Base-by-base conservation (phyloP, 2,113 vertebrate genomes). In the Istiophorus platypterus region DNA sequence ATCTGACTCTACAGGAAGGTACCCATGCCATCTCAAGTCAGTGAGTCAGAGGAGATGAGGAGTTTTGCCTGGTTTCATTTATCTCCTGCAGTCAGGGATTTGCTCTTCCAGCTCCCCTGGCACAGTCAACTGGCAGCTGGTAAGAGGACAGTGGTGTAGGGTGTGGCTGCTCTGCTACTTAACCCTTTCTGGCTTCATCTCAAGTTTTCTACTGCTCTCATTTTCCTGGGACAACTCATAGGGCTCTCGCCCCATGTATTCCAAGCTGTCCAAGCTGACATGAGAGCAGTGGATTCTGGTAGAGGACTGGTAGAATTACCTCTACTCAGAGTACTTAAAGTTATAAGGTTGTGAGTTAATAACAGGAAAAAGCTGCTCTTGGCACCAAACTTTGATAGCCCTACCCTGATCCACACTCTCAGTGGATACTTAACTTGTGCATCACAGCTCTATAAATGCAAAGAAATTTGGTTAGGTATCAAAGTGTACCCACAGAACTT, bases 151-250 rank as follows among this genome's bases (percentile, higher is more conserved):
- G 58, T 74, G 47, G 58, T 26, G 13, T 27, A 73, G 81, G 82
- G 84, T 51, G 80, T 29, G 77, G 86, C 76, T 64, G 72, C 52
- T 37, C 41, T 5, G 0, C 65, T 59, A 22, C 75, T 77, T 82
- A 63, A 86, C 65, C 57, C 47, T 68, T 47, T 67, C 81, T 91
- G 82, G 81, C 85, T 62, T 80, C 66, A 47, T 69, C 70, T 88
- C 79, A 89, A 77, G 59, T 68, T 45, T 85, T 88, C 47, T 42
- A 76, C 63, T 71, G 74, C 54, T 72, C 76, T 82, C 59, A 74
- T 72, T 63, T 93, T 86, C 58, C 59, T 66, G 65, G 78, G 56
- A 68, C 56, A 24, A 37, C 47, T 80, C 54, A 78, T 26, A 63
- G 54, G 76, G 14, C 26, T 81, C n/a, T 56, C 52, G n/a, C 64